Percentiles rank a stretch among this genome's conserved stretches.
Evolutionary conservation across 2,113 vertebrate genomes (phyloP).

Genomic region (Heterotilapia buettikoferi): DNA sequence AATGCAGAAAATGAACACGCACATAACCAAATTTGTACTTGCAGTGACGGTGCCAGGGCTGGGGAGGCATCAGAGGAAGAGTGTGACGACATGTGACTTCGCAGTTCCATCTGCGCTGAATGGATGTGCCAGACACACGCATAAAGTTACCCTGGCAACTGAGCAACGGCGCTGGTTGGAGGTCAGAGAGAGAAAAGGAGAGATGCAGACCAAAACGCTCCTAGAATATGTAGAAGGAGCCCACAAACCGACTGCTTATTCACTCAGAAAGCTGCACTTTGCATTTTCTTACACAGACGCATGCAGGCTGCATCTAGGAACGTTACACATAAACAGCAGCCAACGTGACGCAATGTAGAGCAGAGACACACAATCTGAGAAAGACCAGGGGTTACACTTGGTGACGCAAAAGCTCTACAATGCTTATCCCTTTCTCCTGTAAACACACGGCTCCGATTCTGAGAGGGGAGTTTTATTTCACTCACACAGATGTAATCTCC

Average conservation of each 20-base stretch:
- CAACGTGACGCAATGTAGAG: slow-evolving; percentile 14
- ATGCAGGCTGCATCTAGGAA: background rate
- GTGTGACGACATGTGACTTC: slow-evolving; percentile 51
- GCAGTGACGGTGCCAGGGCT: background rate
- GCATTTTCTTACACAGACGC: background rate
- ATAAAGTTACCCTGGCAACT: slow-evolving; percentile 53
- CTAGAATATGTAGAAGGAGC: background rate
- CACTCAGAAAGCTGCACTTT: background rate
- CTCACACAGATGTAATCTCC: slow-evolving; percentile 57
- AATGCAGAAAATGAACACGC: background rate
- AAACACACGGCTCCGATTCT: slow-evolving; percentile 33
- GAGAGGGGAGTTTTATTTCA: slow-evolving; percentile 47
- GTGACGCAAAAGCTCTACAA: slow-evolving; percentile 19
- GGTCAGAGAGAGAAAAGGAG: slow-evolving; percentile 2
- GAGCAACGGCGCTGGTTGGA: slow-evolving; percentile 17
- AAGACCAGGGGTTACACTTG: slow-evolving; percentile 7
- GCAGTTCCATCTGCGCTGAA: slow-evolving; percentile 57
- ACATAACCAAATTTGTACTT: background rate
- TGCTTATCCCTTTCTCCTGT: slow-evolving; percentile 35
- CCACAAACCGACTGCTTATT: background rate
- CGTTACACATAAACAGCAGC: background rate
- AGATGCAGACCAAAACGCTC: background rate
- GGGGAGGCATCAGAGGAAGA: slow-evolving; percentile 9
- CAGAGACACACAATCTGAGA: slow-evolving; percentile 18
- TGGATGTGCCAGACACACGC: slow-evolving; percentile 43